Base-by-base conservation (phyloP, 2,113 vertebrate species). In the Thryonomys swinderianus region DNA sequence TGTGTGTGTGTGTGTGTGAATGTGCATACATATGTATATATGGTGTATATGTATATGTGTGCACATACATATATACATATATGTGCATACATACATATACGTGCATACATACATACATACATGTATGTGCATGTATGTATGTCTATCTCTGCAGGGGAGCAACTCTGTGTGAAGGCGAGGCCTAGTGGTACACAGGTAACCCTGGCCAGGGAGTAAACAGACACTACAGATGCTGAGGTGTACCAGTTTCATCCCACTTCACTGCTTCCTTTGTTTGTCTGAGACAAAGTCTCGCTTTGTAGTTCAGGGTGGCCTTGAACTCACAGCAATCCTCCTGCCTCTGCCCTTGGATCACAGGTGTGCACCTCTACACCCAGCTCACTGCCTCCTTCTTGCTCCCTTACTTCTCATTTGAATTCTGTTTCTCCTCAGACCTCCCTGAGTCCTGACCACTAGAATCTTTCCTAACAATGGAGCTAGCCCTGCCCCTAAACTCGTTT, bases 141-240 rank as follows among this genome's bases (percentile, higher is more conserved):
- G 85, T 98, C 98, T 98, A 4, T 98, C 98, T 13, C 98, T 98
- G 67, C 98, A 98, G 30, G 98, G 98, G 53, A 99, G 97, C 61
- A 98, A 94, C 98, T 98, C 93, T 99, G 98, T 98, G 98, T 92
- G n/a, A 57, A 73, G 69, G 92, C 66, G 85, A 48, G 66, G 67
- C 48, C 67, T 37, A 67, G 27, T 10, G 42, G 10, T 42, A 0
- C 12, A 13, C 23, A 18, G 6, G 5, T 34, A 10, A 74, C 71
- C 57, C 37, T 67, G 83, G 76, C 67, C n/a, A 30, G n/a, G 51
- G 34, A 45, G 13, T 5, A 20, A 37, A 37, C 4, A n/a, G 18
- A 42, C 53, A 25, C 66, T 55, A 23, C 9, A 48, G 25, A 30
- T 25, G 25, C 17, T 30, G 34, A 57, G 51, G 6, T 18, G 57